These are phyloP conservation scores for Etheostoma nigrum DNA, from an alignment of 2,797 vertebrate genomes.

Conservation along the genomic window DNA sequence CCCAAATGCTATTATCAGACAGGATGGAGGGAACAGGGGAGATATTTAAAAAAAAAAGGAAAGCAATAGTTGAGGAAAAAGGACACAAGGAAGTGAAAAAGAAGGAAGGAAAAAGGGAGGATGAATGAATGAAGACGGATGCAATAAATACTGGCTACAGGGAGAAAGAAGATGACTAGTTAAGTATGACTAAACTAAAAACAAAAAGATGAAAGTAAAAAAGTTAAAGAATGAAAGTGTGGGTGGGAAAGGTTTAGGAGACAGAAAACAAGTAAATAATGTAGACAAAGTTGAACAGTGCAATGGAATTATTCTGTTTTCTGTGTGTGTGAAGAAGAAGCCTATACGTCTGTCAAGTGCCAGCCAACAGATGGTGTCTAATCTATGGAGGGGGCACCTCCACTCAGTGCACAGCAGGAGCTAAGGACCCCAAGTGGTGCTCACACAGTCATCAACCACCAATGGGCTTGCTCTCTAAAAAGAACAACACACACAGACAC, in stretches of 20 bases:
- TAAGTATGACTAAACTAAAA: neutral
- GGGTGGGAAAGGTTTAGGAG: conserved; percentile 14
- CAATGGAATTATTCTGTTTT: conserved; percentile 29
- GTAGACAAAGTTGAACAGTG: conserved; percentile 29
- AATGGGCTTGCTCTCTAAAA: conserved; percentile 41
- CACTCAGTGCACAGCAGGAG: conserved; percentile 59
- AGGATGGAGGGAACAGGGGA: conserved; percentile 25
- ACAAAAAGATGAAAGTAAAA: conserved; percentile 13
- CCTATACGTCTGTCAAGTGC: conserved; percentile 61
- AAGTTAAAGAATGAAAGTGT: conserved; percentile 20
- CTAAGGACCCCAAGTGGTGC: conserved; percentile 64
- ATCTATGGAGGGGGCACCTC: conserved; percentile 65
- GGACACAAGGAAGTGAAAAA: conserved; percentile 17
- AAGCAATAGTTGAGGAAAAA: conserved; percentile 46
- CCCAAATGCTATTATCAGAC: conserved; percentile 60
- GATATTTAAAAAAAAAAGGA: conserved; percentile 37
- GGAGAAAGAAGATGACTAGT: conserved; percentile 13
- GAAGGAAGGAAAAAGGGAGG: conserved; percentile 5
- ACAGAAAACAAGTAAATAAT: conserved; percentile 32
- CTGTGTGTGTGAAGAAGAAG: conserved; percentile 25
- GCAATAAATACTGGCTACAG: conserved; percentile 11
- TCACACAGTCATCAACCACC: conserved; percentile 56
- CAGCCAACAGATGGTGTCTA: conserved; percentile 84
- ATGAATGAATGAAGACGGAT: conserved; percentile 22
- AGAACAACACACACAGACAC: conserved; percentile 45